Percentiles rank a stretch among this genome's conserved stretches.
Conservation (phyloP, 2,113 vertebrate genomes). For the Cercopithecus mona region DNA sequence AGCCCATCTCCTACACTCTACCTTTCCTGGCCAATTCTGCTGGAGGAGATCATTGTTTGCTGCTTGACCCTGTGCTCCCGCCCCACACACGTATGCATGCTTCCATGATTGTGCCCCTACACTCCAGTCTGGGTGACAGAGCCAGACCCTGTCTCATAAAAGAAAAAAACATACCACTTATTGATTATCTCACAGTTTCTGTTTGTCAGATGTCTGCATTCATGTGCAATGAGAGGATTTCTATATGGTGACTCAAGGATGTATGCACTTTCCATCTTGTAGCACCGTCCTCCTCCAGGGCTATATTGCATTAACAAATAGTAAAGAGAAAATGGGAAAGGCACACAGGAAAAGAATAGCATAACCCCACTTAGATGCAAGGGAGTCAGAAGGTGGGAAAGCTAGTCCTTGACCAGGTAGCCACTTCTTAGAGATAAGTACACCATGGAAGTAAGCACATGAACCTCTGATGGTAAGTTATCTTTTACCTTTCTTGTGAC, state of each 20-base stretch:
- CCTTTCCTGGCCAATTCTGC: background rate
- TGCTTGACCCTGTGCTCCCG: too few species aligned
- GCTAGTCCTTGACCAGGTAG: too few species aligned
- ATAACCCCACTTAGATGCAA: too few species aligned
- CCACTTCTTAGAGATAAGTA: background rate
- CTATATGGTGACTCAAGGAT: background rate
- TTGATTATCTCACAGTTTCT: too few species aligned
- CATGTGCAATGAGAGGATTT: background rate
- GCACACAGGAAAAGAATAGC: background rate
- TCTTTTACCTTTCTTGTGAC: too few species aligned
- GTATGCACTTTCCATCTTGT: background rate
- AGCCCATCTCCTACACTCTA: accelerated
- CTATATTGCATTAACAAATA: background rate
- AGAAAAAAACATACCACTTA: too few species aligned
- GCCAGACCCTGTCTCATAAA: too few species aligned
- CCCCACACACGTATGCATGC: background rate
- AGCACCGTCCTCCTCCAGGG: background rate
- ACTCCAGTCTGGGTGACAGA: too few species aligned
- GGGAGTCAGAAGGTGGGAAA: background rate
- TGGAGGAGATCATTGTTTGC: background rate
- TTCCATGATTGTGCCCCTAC: too few species aligned
- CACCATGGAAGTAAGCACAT: accelerated
- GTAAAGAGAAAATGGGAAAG: background rate
- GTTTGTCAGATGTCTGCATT: background rate
- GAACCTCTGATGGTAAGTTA: background rate